These are phyloP conservation scores for Napeogenes inachia DNA, from an alignment of 2,888 invertebrate species.

Conservation along the genomic window DNA sequence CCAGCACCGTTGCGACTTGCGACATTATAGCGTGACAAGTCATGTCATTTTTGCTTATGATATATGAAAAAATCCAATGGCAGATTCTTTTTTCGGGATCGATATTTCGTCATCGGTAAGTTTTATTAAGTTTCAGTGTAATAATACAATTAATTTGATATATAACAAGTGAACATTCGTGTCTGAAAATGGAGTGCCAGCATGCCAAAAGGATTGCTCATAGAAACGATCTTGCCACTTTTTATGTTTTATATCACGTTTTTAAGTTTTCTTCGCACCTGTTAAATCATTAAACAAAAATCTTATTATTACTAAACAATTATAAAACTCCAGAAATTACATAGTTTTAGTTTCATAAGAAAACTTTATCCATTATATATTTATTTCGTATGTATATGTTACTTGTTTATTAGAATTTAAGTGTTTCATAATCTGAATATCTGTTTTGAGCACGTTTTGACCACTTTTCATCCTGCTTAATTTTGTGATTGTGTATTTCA, in stretches of 20 bases:
- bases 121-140: conserved; percentile 42
- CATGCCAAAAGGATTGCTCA: conserved; percentile 47
- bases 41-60: conserved; percentile 81
- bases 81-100: conserved; percentile 92
- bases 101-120: conserved; percentile 87
- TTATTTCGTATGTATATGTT: conserved; percentile 20
- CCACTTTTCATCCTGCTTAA: too few relatives aligned
- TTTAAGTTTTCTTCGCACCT: conserved; percentile 6
- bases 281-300: neutral
- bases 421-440: conserved; percentile 25
- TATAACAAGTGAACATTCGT: conserved; percentile 39
- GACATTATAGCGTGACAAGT: conserved; percentile 79
- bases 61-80: conserved; percentile 83
- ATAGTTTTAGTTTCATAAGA: conserved; percentile 3
- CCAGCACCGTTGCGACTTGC: conserved; percentile 63
- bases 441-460: neutral
- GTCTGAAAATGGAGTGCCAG: conserved; percentile 47
- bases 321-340: neutral
- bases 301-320: neutral
- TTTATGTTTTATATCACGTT: conserved; percentile 11
- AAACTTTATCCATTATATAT: conserved; percentile 9
- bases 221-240: conserved; percentile 31
- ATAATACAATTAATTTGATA: conserved; percentile 36
- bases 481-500: too few relatives aligned
- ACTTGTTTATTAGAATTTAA: conserved; percentile 26